Conservation (phyloP, 30 jellyfish, hydroid and myxozoan genomes). For the Nemopilema nomurai region DNA sequence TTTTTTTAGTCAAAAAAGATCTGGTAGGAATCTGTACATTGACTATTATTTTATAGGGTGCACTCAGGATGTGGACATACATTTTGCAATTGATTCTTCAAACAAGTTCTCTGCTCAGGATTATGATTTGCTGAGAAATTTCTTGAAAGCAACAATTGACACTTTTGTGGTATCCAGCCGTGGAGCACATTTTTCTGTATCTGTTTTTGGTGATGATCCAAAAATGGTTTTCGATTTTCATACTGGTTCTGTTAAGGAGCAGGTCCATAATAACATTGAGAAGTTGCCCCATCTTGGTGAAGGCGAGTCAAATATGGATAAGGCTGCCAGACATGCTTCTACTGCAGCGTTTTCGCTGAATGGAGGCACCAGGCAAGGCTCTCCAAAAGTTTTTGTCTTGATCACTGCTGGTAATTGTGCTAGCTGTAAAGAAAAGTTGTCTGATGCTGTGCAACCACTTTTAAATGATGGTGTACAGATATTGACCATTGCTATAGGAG, state of each 20-base stretch:
- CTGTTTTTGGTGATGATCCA: conserved; percentile 90
- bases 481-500: conserved; percentile 78
- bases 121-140: conserved; percentile 68
- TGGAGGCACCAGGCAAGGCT: conserved; percentile 93
- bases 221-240: conserved; percentile 67
- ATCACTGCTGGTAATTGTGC: conserved; percentile 86
- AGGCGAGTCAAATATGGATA: conserved; percentile 67
- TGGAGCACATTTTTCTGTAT: conserved; percentile 95
- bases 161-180: conserved; percentile 77
- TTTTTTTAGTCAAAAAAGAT: not conserved
- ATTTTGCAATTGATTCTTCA: conserved; percentile 95
- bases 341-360: conserved; percentile 77
- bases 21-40: not conserved
- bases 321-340: conserved; percentile 67
- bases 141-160: conserved; percentile 73
- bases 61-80: conserved; percentile 89
- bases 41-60: conserved; percentile 64
- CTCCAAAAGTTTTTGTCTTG: conserved; percentile 85
- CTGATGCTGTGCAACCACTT: conserved; percentile 84
- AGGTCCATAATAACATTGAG: conserved; percentile 43
- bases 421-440: conserved; percentile 73
- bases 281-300: conserved; percentile 71
- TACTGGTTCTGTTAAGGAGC: conserved; percentile 70
- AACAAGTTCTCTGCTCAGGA: conserved; percentile 54
- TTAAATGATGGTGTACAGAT: conserved; percentile 89